Percentiles rank a stretch among this genome's conserved stretches.
Evolutionary conservation across 2,113 vertebrate species (phyloP).

Genomic region (Prunella himalayana): DNA sequence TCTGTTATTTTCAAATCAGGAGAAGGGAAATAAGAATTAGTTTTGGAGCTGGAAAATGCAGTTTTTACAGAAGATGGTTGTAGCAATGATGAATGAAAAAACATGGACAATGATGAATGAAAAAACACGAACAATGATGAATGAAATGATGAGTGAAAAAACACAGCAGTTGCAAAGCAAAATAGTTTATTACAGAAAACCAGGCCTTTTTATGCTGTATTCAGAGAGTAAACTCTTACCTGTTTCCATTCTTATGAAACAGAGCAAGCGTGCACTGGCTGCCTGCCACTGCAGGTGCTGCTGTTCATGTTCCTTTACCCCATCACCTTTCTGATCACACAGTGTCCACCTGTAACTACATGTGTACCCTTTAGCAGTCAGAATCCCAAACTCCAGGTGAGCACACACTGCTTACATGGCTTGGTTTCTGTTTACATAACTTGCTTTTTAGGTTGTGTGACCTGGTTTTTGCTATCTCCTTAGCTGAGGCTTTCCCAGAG

Average conservation of each 20-base stretch:
- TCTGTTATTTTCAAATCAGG: background rate
- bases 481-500: background rate
- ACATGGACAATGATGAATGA: background rate
- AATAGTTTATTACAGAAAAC: background rate
- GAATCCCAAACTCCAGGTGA: background rate
- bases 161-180: background rate
- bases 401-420: background rate
- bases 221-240: background rate
- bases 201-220: background rate
- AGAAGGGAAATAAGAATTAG: background rate
- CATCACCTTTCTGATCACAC: background rate
- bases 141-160: no score
- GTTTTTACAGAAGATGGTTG: background rate
- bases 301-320: background rate
- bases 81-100: background rate
- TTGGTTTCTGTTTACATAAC: background rate
- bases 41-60: background rate
- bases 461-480: background rate
- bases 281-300: background rate
- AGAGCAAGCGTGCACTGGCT: background rate
- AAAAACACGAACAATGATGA: no score
- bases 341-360: no score
- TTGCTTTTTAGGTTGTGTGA: background rate
- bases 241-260: background rate
- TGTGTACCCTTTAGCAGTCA: accelerated